phyloP scores from a whole-genome alignment of 92 coral and sea anemone genomes.

The Siderastrea radians region DNA sequence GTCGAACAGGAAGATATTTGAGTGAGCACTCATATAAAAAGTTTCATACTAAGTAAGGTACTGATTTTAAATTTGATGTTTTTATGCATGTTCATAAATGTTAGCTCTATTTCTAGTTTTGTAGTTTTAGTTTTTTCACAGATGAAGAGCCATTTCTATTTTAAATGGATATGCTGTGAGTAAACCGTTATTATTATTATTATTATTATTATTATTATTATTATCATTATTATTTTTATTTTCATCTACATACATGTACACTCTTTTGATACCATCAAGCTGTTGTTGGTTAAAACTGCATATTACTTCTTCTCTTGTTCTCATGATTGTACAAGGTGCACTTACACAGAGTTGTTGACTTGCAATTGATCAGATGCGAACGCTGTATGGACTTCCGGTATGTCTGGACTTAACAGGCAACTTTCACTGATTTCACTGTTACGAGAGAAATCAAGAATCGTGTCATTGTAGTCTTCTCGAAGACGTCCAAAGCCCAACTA shows the following conservation, averaged over 20 bases:
- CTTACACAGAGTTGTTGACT: constrained; percentile 17
- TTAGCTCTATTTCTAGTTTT: no score
- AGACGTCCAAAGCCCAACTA: constrained; percentile 53
- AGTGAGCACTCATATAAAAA: constrained; percentile 9
- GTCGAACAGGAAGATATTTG: not conserved
- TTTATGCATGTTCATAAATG: no score
- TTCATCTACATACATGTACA: not conserved
- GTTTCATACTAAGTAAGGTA: not conserved
- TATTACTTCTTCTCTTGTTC: constrained; percentile 3
- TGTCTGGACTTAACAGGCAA: constrained; percentile 2
- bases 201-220: no score
- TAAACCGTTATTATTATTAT: no score
- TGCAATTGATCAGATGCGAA: constrained; percentile 17
- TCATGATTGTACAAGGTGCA: constrained; percentile 12
- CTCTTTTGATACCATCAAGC: constrained; percentile 19
- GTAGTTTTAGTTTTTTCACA: no score
- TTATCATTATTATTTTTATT: no score
- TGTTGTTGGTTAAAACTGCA: constrained; percentile 13
- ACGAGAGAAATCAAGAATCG: constrained; percentile 25
- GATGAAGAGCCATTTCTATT: no score
- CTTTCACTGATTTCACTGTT: constrained; percentile 14
- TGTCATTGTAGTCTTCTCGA: constrained; percentile 59
- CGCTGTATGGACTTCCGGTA: constrained; percentile 13
- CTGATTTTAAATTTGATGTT: not conserved
- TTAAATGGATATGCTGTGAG: no score